These are phyloP conservation scores for Sinocyclocheilus maitianheensis DNA, from an alignment of 2,113 vertebrate species.

Conservation along the genomic window DNA sequence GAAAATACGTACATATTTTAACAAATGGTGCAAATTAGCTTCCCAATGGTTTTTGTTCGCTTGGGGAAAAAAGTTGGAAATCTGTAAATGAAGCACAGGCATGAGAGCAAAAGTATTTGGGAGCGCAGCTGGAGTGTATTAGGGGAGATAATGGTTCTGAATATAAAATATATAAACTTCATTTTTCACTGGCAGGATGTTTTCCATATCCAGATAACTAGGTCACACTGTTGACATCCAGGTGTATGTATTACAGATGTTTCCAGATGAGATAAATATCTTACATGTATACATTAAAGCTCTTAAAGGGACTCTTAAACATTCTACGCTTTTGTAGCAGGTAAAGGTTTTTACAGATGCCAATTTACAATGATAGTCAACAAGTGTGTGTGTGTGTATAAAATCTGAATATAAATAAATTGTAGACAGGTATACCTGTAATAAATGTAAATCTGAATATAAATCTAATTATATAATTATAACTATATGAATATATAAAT, in stretches of 20 bases:
- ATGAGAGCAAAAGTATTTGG: not conserved
- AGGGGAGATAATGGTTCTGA: not conserved
- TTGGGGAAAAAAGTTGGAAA: not conserved
- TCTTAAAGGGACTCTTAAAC: not conserved
- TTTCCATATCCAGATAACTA: slow-evolving; percentile 4
- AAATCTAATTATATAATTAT: too few species aligned
- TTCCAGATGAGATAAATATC: not conserved
- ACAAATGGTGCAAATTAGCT: slow-evolving; percentile 45
- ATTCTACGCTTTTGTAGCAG: not conserved
- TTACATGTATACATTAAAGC: not conserved
- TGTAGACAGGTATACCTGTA: too few species aligned
- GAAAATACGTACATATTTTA: slow-evolving; percentile 41
- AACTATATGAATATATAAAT: too few species aligned
- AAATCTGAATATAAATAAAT: too few species aligned
- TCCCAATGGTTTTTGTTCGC: slow-evolving; percentile 17
- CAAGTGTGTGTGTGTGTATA: not conserved
- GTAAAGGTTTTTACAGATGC: not conserved
- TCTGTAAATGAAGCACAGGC: not conserved
- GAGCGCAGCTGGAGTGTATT: slow-evolving; percentile 26
- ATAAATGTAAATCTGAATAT: too few species aligned
- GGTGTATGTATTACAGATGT: slow-evolving; percentile 13
- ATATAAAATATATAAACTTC: slow-evolving; percentile 9
- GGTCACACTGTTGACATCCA: not conserved
- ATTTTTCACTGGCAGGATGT: slow-evolving; percentile 19
- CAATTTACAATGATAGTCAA: not conserved